phyloP scores from a whole-genome alignment of 2,888 invertebrate species.

The Lymantria monacha region DNA sequence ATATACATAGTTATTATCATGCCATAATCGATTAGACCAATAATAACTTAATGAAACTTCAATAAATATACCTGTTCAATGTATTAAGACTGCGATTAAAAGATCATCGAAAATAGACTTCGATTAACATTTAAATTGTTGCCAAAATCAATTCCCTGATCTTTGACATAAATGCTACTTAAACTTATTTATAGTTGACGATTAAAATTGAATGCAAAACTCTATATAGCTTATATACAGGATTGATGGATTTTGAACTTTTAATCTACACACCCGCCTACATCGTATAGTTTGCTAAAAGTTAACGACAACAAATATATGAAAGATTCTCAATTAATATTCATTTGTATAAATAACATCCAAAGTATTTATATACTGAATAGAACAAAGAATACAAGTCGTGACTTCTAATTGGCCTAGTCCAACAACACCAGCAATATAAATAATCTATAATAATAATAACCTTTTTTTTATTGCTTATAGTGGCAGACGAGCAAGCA shows the following conservation, averaged over 20 bases:
- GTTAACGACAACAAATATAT: conserved; percentile 20
- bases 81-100: not conserved
- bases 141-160: not conserved
- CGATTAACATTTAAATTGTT: not conserved
- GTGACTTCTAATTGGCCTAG: too few relatives aligned
- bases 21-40: too few relatives aligned
- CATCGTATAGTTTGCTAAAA: conserved; percentile 22
- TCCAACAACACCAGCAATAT: too few relatives aligned
- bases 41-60: too few relatives aligned
- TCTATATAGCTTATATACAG: not conserved
- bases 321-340: conserved; percentile 14
- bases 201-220: conserved; percentile 1
- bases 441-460: too few relatives aligned
- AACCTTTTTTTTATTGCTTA: too few relatives aligned
- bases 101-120: not conserved
- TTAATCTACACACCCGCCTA: not conserved
- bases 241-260: conserved; percentile 3
- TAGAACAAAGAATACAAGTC: too few relatives aligned
- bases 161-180: not conserved
- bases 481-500: too few relatives aligned
- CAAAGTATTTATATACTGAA: too few relatives aligned
- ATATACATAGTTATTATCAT: too few relatives aligned
- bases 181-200: not conserved
- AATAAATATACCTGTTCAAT: too few relatives aligned
- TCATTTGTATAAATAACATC: too few relatives aligned